A percentile compares a stretch with the other conserved stretches of the same genome.
phyloP scores from a whole-genome alignment of 2,797 vertebrate species.

The Artibeus jamaicensis region DNA sequence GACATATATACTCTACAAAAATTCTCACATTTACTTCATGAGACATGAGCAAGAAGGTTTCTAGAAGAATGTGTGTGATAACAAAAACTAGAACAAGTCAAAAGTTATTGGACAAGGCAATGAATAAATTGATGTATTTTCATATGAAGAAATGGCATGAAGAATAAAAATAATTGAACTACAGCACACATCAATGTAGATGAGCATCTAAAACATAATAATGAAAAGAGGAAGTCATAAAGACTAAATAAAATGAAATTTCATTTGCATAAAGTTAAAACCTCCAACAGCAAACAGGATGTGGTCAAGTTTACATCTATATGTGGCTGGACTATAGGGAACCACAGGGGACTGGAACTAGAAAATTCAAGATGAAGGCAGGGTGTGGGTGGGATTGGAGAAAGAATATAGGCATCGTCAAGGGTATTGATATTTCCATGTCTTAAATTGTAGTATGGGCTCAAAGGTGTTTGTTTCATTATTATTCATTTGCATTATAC shows the following conservation, averaged over 20 bases:
- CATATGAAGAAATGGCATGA: fast-evolving
- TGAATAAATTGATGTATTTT: fast-evolving
- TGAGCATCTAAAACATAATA: fast-evolving
- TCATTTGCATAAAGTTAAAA: neutral
- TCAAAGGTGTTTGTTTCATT: neutral
- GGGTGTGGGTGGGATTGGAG: fast-evolving
- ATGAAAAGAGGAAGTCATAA: neutral
- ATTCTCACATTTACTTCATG: fast-evolving
- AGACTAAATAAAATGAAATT: no score
- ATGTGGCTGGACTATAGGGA: fast-evolving
- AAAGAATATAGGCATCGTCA: fast-evolving
- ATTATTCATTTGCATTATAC: fast-evolving
- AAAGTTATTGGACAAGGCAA: neutral
- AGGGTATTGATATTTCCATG: fast-evolving
- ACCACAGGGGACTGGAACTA: fast-evolving
- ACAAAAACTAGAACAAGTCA: neutral
- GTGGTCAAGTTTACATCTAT: fast-evolving
- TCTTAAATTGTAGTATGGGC: neutral
- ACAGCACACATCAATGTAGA: fast-evolving
- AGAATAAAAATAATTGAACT: fast-evolving
- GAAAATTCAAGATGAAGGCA: fast-evolving
- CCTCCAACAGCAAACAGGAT: fast-evolving
- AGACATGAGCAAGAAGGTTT: fast-evolving
- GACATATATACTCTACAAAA: fast-evolving
- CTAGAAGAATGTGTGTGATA: neutral